Base-by-base conservation (phyloP, 2,888 invertebrate genomes). In the Luperina nickerlii region DNA sequence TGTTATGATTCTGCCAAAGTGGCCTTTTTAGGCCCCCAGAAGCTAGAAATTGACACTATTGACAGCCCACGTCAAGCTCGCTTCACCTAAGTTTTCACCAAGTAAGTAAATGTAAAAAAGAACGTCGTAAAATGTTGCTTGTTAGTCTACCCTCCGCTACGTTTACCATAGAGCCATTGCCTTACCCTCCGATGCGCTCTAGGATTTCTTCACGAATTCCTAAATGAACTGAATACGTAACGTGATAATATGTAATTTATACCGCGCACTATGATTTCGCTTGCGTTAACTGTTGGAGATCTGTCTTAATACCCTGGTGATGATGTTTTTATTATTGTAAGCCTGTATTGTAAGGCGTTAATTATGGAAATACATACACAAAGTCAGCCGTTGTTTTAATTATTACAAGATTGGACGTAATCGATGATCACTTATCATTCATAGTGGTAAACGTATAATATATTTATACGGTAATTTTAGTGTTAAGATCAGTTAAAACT, bases 321-420 rank as follows among this genome's bases (percentile, higher is more conserved):
- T 79, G 87, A 86, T 77, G 32, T 69, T 74, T 85, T 85, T 85
- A 85, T 79, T 87, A 74, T 69, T 65, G 48, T 74, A 62, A 69
- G 45, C 42, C 38, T 20, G 57, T 69, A 32, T 51, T 79, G 69
- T 51, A 71, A 60, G 32, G 15, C 42, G 1, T 51, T 73, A 73
- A 69, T 73, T 73, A 85, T 67, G 42, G 38, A 79, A 68, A 42
- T 63, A 24, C 15, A 70, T 38, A 18, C 38, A 54, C 32, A n/a
- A 38, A 38, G 1, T 15, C 1, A 18, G 63, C 13, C 8, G 45
- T 20, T 62, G 18, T 18, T 68, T 38, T 13, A 20, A 27, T 24
- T 27, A 27, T 27, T 24, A 65, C 24, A 45, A 42, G 27, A 42
- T 1, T 6, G 27, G 62, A 27, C 3, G 9, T 27, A 32, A 32